These are phyloP conservation scores for Danionella cerebrum DNA, from an alignment of 2,113 vertebrate species.

Conservation along the genomic window DNA sequence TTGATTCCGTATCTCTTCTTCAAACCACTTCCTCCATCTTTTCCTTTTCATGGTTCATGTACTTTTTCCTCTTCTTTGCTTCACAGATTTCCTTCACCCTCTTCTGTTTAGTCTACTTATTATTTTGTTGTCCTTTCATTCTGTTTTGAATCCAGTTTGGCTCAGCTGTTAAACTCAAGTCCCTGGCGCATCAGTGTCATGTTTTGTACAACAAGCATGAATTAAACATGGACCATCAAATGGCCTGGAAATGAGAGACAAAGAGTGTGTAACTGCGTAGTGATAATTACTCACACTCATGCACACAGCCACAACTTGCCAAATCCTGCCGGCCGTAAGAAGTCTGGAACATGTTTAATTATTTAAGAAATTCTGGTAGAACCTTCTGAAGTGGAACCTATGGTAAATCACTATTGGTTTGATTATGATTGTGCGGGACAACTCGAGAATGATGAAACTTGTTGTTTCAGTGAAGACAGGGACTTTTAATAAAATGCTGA, in stretches of 20 bases:
- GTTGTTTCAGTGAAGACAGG: background rate
- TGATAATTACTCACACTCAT: slow-evolving; percentile 14
- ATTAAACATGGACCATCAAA: slow-evolving; percentile 15
- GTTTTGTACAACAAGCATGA: slow-evolving; percentile 21
- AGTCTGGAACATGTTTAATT: background rate
- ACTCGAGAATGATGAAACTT: no score
- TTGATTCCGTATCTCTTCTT: no score
- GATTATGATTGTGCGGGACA: no score
- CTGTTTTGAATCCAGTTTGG: background rate
- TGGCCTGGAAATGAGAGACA: slow-evolving; percentile 11
- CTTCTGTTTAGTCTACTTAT: background rate
- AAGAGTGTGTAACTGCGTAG: slow-evolving; percentile 8
- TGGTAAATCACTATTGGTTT: no score
- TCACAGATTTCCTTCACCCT: no score
- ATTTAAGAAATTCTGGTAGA: background rate
- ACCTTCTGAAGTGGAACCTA: background rate
- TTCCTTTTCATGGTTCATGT: no score
- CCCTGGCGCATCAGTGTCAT: background rate
- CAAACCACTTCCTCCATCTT: no score
- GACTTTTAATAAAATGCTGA: background rate
- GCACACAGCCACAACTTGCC: background rate
- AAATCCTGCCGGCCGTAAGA: background rate
- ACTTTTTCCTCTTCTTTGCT: no score
- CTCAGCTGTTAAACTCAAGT: background rate
- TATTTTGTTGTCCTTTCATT: background rate